Evolutionary conservation across 2,113 vertebrate genomes (phyloP), one percentile per base, ranked within the genome.

Genomic region (Odobenus rosmarus): DNA sequence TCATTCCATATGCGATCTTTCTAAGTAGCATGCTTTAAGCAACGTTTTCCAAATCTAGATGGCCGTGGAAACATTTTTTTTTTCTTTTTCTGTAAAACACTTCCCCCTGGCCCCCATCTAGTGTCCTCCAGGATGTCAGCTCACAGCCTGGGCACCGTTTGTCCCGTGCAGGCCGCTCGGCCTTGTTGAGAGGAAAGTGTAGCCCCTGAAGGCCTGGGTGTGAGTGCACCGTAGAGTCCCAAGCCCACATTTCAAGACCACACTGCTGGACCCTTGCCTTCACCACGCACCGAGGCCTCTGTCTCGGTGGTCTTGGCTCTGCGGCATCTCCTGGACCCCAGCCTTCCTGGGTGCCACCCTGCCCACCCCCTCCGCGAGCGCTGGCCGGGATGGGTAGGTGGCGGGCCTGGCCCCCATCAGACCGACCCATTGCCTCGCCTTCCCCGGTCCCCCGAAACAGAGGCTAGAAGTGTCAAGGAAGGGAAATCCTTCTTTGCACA

Each of bases 401-500:
- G 0, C 1, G 0, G n/a, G 39, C 15, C 49, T 0, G 7, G 15
- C 23, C 24, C 24, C 36, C 21, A 0, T 4, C 36, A 33, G 26
- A 12, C 23, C 33, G 6, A 2, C 83, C 23, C 18, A 0, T 1
- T 0, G 3, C 49, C 36, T 8, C 13, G 1, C 53, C n/a, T 13
- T 49, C 4, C 9, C 7, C 0, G 0, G 1, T 12, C 10, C 4
- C 16, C 69, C 28, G 19, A 1, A 8, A 4, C 36, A 24, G 24
- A 31, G 61, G 51, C 72, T 4, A 8, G 4, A 12, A 2, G 4
- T 15, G 1, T 15, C 7, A 0, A 2, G 57, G 72, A 31, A 15
- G 92, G 46, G 33, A 5, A 3, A 21, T 49, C 84, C 33, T 28
- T 51, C 18, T 33, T 12, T 0, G 5, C 71, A 7, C 2, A 2